A percentile compares a stretch with the other conserved stretches of the same genome.
These are phyloP conservation scores for Pampus argenteus DNA, from an alignment of 2,797 vertebrate species.

Conservation along the genomic window DNA sequence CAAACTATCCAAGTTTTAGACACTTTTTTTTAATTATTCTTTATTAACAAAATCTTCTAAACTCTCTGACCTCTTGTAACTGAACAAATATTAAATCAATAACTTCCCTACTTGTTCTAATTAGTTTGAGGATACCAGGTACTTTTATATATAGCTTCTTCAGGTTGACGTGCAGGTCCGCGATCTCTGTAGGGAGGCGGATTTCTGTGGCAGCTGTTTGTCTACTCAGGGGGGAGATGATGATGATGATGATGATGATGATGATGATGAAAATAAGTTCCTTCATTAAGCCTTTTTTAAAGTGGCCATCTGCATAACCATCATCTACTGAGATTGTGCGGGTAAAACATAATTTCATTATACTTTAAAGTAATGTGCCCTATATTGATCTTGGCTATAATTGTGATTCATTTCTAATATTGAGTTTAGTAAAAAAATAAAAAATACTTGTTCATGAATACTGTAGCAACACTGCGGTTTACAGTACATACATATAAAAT, in stretches of 20 bases:
- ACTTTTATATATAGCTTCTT: background rate
- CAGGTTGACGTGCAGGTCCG: constrained; percentile 10
- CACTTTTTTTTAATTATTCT: background rate
- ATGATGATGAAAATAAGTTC: constrained; percentile 66
- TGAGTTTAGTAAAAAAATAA: background rate
- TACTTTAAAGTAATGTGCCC: constrained; percentile 2
- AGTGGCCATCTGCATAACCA: constrained; percentile 74
- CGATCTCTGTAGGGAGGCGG: constrained; percentile 34
- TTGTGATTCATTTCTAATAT: constrained; percentile 9
- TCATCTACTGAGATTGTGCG: constrained; percentile 24
- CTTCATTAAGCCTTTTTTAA: constrained; percentile 75
- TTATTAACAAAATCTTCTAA: background rate
- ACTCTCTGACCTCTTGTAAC: background rate
- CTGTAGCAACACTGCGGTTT: constrained; percentile 16
- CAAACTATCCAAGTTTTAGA: background rate
- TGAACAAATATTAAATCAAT: background rate
- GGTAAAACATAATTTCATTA: constrained; percentile 27
- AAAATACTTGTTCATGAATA: background rate
- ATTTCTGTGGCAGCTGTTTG: constrained; percentile 67
- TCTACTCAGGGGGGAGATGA: constrained; percentile 56
- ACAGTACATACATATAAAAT: constrained; percentile 57
- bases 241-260: constrained; percentile 63
- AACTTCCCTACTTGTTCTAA: background rate
- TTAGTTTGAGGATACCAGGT: background rate
- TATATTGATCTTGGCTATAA: constrained; percentile 16